These are phyloP conservation scores for Ellobius talpinus DNA, from an alignment of 2,113 vertebrate genomes.

Conservation along the genomic window DNA sequence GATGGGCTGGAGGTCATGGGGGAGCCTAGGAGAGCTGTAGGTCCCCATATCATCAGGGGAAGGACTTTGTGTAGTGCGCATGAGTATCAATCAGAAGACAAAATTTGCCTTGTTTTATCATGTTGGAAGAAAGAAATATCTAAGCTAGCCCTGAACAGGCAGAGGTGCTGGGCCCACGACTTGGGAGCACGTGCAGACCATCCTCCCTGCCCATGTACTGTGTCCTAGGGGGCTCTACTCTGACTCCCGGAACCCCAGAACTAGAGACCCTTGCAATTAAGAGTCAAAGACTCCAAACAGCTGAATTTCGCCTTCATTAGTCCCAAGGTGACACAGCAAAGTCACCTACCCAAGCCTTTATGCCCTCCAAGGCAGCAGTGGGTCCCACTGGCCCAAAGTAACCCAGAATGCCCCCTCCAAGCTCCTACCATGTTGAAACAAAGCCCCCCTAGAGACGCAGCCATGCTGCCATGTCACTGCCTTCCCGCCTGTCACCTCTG, in stretches of 20 bases:
- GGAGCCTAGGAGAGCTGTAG: neutral
- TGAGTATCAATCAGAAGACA: neutral
- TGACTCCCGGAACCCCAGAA: neutral
- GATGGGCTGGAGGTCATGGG: neutral
- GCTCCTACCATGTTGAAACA: rapidly evolving
- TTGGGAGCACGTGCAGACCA: neutral
- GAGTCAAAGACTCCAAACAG: neutral
- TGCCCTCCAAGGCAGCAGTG: rapidly evolving
- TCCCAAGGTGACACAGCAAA: neutral
- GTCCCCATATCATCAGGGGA: neutral
- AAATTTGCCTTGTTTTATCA: neutral
- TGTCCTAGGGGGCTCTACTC: neutral
- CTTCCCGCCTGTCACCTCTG: rapidly evolving
- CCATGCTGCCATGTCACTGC: no score
- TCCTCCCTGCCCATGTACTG: no score
- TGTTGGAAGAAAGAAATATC: neutral
- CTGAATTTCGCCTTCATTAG: neutral
- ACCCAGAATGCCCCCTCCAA: neutral
- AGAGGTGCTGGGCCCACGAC: neutral
- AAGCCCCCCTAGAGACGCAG: no score
- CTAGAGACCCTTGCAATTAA: neutral
- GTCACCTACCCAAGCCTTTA: neutral
- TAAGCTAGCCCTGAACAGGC: neutral
- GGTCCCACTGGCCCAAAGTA: neutral
- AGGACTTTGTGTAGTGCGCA: neutral